Evolutionary conservation across 2,113 vertebrate genomes (phyloP), one percentile per base, ranked within the genome.

Genomic region (Lipotes vexillifer): DNA sequence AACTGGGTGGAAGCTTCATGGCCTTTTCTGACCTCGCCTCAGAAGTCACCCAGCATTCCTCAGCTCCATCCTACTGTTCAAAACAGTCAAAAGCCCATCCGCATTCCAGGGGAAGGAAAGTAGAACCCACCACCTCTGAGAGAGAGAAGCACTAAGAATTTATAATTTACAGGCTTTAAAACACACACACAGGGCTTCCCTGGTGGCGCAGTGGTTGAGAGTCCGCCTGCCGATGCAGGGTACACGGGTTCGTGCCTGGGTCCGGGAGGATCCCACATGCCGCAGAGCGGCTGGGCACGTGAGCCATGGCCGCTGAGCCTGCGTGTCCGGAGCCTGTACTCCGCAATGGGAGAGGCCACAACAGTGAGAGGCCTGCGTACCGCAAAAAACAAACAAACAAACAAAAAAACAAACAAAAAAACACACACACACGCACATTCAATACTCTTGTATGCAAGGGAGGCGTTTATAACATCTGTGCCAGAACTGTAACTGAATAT

Each of bases 171-270:
- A 29, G 1, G 46, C 72, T 8, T 75, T 61, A 61, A 61, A 61
- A 61, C 17, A 15, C 7, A 38, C 18, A 38, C 74, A 46, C 44
- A 46, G 44, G 44, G 44, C 44, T 46, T 46, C 9, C 44, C 44
- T 10, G 44, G 9, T 46, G 44, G 44, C 2, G 9, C 44, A 46
- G 44, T 2, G 44, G 44, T 46, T 46, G 44, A 46, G 44, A 11
- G 44, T 46, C 44, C 9, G 0, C 44, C 44, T 44, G 44, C 44
- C 0, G 44, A 44, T 44, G 44, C 44, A 44, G 44, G 44, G 44
- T 0, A 44, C 8, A 10, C 44, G 0, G 0, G 44, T 44, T 44
- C 0, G 7, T 44, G 44, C 7, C 44, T 8, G 0, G 6, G 44
- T 44, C 44, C 44, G 44, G 44, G 44, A 44, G 8, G 44, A 44